These are phyloP conservation scores for Lysandra bellargus DNA, from an alignment of 2,888 invertebrate genomes.

Conservation along the genomic window DNA sequence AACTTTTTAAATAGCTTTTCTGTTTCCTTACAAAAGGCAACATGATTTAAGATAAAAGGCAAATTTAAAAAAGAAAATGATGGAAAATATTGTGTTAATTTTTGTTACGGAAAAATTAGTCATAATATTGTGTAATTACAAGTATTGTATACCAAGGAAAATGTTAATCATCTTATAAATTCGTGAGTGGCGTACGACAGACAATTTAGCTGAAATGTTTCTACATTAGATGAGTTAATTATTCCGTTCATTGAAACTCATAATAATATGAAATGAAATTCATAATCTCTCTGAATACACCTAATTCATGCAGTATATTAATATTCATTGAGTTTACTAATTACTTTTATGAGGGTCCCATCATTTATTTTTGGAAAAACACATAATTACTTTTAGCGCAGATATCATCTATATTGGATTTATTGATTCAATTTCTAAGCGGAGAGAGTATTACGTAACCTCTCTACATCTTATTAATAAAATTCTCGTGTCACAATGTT, in stretches of 20 bases:
- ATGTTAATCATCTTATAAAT: background rate
- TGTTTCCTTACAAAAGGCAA: background rate
- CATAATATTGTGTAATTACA: background rate
- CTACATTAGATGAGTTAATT: background rate
- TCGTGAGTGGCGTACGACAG: background rate
- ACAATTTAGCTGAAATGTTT: background rate
- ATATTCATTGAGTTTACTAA: background rate
- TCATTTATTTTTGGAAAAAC: background rate
- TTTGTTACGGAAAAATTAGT: background rate
- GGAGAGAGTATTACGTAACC: too few relatives aligned
- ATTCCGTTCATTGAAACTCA: background rate
- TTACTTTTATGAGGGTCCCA: background rate
- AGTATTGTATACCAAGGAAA: background rate
- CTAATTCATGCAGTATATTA: background rate
- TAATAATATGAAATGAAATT: background rate
- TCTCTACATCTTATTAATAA: too few relatives aligned
- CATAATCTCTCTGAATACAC: background rate
- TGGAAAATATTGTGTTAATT: background rate
- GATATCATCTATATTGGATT: background rate
- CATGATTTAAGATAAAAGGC: slow-evolving; percentile 3
- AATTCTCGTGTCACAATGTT: too few relatives aligned
- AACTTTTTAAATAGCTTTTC: background rate
- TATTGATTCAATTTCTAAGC: background rate
- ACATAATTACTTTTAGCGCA: too few relatives aligned
- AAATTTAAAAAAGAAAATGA: background rate